Evolutionary conservation across 2,113 vertebrate species (phyloP).

Genomic region (Carassius gibelio): DNA sequence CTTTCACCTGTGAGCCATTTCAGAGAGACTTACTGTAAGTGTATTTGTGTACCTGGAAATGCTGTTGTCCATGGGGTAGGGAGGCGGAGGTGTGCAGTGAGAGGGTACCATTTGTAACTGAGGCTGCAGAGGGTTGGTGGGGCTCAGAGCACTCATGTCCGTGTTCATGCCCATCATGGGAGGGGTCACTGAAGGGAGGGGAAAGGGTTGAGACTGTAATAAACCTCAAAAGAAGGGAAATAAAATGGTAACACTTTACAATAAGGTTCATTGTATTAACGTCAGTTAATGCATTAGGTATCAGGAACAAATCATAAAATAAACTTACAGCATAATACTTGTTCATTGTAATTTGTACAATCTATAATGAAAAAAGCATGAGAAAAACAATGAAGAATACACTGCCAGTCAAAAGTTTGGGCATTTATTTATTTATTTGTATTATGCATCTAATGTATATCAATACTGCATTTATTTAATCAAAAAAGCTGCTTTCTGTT

Average conservation of each 20-base stretch:
- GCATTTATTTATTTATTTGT: too few relatives aligned
- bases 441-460: too few relatives aligned
- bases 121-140: conserved; percentile 89
- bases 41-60: conserved; percentile 89
- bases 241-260: conserved; percentile 19
- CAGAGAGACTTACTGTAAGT: background rate
- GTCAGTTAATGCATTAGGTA: background rate
- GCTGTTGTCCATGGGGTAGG: conserved; percentile 98
- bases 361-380: background rate
- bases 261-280: background rate
- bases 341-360: background rate
- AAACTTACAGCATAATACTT: background rate
- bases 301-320: background rate
- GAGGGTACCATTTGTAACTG: conserved; percentile 95
- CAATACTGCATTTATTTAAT: background rate
- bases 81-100: conserved; percentile 97
- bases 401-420: background rate
- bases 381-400: background rate
- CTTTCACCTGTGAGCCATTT: background rate
- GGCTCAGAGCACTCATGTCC: conserved; percentile 96
- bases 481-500: background rate
- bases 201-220: conserved; percentile 54
- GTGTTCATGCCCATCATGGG: conserved; percentile 96
- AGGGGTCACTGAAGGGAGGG: conserved; percentile 85
- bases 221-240: conserved; percentile 33